Evolutionary conservation across 2,797 vertebrate species (phyloP), one percentile per base, ranked within the genome.

Genomic region (Pristis pectinata): DNA sequence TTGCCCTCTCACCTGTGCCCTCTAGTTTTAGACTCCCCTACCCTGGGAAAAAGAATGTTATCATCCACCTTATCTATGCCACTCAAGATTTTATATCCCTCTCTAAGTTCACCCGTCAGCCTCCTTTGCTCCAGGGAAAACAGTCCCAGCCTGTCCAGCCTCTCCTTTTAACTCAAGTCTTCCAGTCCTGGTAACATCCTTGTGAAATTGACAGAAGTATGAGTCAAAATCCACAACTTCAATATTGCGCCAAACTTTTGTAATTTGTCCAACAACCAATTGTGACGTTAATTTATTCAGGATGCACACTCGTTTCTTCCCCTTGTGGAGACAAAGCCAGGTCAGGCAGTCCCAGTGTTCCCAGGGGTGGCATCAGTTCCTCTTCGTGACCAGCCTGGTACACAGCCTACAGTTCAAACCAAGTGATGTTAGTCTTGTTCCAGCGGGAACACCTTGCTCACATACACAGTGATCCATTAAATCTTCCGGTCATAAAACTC

Each of bases 401-500:
- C 87, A 64, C 59, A 8, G 34, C 53, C 82, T 85, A 53, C 27
- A 85, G 49, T 61, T 91, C 59, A 91, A 11, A 59, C 34, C 64
- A 7, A 89, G 0, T 3, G 15, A n/a, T 61, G 34, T 37, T 61
- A 64, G 83, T 61, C 56, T 59, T 59, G 53, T n/a, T 13, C 17
- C n/a, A 22, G 87, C 64, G 56, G 34, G 87, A 91, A 91, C 87
- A 64, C 6, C 59, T 64, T 91, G 87, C 59, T 37, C 87, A 41
- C 59, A 10, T 37, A 64, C 87, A 64, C 17, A 37, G n/a, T 64
- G 56, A 91, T 64, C 87, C 87, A 64, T 91, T 61, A 91, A 91
- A 64, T 91, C 64, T 91, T 61, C n/a, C 59, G 22, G 34, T 37
- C 87, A 37, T 64, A 91, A 91, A 91, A 64, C 87, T 64, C 87